These are phyloP conservation scores for Sebastes wilsoni DNA, from an alignment of 2,797 vertebrate genomes.

Conservation along the genomic window DNA sequence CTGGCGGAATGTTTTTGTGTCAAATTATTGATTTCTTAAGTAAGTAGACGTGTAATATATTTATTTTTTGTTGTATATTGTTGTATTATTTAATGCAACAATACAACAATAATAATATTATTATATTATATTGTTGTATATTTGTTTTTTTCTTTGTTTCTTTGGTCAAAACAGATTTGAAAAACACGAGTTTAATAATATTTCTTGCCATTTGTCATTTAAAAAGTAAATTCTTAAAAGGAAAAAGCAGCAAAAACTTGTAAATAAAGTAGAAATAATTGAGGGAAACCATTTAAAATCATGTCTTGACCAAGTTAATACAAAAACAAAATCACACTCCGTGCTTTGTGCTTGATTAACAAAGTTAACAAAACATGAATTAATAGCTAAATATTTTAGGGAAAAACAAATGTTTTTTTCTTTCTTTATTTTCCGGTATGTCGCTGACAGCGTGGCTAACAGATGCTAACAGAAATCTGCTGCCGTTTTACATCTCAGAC, in stretches of 20 bases:
- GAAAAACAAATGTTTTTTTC: neutral
- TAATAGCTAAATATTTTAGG: neutral
- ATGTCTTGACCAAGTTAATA: neutral
- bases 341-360: no score
- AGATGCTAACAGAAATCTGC: neutral
- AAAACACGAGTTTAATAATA: accelerated
- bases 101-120: no score
- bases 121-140: no score
- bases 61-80: no score
- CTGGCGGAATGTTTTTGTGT: no score
- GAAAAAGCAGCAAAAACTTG: neutral
- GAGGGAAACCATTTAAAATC: neutral
- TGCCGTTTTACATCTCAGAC: no score
- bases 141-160: neutral
- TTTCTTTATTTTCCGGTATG: accelerated
- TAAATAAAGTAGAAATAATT: neutral
- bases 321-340: neutral
- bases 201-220: neutral
- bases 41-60: no score
- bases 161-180: neutral
- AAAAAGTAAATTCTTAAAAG: neutral
- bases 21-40: no score
- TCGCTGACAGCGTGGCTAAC: neutral
- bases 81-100: no score
- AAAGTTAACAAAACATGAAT: no score